Conservation (phyloP, 2,888 invertebrate species). For the Trachelus stipa region DNA sequence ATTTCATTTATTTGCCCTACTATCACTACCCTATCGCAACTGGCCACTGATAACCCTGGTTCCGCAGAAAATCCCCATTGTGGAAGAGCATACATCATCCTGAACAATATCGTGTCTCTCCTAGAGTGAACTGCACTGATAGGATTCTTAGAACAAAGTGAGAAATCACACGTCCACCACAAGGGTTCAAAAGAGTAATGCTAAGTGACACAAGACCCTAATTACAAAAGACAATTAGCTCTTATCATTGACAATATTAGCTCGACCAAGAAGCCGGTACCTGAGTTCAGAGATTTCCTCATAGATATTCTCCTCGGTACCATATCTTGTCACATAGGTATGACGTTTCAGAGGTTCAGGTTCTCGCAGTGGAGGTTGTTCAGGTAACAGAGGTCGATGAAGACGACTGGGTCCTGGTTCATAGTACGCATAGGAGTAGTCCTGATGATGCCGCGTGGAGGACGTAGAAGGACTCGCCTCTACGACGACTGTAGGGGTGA, state of each 20-base stretch:
- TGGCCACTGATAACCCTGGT: not conserved
- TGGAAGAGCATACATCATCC: not conserved
- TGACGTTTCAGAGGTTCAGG: slow-evolving; percentile 69
- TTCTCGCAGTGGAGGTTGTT: slow-evolving; percentile 36
- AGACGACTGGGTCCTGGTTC: slow-evolving; percentile 75
- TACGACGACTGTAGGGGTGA: slow-evolving; percentile 58
- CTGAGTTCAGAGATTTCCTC: slow-evolving; percentile 81
- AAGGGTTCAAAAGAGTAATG: not conserved
- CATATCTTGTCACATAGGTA: slow-evolving; percentile 82
- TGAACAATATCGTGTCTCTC: not conserved
- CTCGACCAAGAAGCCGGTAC: slow-evolving; percentile 26
- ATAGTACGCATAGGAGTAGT: slow-evolving; percentile 88
- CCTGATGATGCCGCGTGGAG: slow-evolving; percentile 60
- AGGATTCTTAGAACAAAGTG: not conserved
- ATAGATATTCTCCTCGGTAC: slow-evolving; percentile 87
- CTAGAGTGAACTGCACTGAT: not conserved
- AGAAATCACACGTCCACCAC: not conserved
- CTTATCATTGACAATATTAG: not conserved
- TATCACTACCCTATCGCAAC: not conserved
- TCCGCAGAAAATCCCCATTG: not conserved
- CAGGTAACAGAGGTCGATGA: slow-evolving; percentile 76
- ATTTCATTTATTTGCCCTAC: not conserved
- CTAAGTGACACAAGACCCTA: not conserved
- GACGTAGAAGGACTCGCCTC: slow-evolving; percentile 14
- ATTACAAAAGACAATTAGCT: not conserved